phyloP scores from a whole-genome alignment of 2,797 vertebrate genomes.

The Eulemur albifrons region DNA sequence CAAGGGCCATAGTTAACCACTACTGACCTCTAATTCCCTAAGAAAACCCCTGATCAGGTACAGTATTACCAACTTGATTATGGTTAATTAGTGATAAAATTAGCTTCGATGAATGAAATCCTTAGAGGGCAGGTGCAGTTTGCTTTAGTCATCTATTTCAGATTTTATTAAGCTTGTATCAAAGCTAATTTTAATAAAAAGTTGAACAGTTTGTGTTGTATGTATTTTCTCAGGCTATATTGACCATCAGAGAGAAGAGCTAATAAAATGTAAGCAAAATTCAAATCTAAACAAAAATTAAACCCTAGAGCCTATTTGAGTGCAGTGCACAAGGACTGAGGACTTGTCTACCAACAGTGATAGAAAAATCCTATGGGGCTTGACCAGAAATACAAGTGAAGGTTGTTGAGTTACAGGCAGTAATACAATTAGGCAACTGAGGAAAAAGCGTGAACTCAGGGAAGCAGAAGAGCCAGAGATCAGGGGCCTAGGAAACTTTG shows the following conservation, averaged over 20 bases:
- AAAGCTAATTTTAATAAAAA: constrained; percentile 29
- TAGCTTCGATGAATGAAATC: constrained; percentile 3
- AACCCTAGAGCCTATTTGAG: not conserved
- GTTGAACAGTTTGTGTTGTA: not conserved
- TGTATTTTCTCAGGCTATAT: not conserved
- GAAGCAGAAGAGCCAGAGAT: not conserved
- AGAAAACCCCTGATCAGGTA: not conserved
- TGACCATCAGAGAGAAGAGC: not conserved
- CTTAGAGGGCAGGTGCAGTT: not conserved
- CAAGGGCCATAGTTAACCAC: not conserved
- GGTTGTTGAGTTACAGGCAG: not conserved
- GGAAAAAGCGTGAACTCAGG: not conserved
- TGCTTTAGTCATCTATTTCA: constrained; percentile 21
- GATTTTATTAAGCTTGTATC: constrained; percentile 13
- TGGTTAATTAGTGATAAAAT: constrained; percentile 13
- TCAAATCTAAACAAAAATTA: not conserved
- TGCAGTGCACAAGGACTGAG: not conserved
- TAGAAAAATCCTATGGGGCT: not conserved
- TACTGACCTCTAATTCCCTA: not conserved
- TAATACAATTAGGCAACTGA: not conserved
- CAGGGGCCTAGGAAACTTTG: not conserved
- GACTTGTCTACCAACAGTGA: not conserved
- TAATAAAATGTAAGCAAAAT: not conserved
- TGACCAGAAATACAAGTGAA: not conserved
- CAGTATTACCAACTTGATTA: not conserved